Evolutionary conservation across 2,113 vertebrate species (phyloP).

Genomic region (Hemiprocne comata): DNA sequence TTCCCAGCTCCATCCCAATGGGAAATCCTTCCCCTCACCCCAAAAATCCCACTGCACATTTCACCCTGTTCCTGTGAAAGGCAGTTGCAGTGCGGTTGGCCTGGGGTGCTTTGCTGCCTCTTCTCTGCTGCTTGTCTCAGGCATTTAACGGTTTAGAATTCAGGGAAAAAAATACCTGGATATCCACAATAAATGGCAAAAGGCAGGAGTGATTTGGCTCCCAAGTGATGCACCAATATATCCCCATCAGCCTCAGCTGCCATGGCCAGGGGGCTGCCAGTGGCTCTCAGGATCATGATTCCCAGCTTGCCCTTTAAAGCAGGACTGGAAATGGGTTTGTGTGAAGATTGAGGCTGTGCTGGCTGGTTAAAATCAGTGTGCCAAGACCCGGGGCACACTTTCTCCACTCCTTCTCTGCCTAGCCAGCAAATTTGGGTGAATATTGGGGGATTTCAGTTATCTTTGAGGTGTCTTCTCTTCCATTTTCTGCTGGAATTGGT

Average conservation of each 20-base stretch:
- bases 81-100: fast-evolving
- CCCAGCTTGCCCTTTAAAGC: neutral
- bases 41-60: too few species aligned
- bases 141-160: neutral
- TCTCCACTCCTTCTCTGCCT: neutral
- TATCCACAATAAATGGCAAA: neutral
- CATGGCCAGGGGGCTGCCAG: neutral
- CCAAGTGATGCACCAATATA: neutral
- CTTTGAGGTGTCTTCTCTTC: neutral
- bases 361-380: neutral
- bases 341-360: neutral
- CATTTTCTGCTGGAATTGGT: neutral
- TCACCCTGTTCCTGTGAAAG: neutral
- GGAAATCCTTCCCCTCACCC: neutral
- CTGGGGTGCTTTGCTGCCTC: neutral
- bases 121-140: neutral
- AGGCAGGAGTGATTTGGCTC: neutral
- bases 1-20: fast-evolving
- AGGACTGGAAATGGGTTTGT: neutral
- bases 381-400: fast-evolving
- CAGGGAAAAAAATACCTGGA: neutral
- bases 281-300: neutral
- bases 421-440: neutral
- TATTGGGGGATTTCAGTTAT: neutral
- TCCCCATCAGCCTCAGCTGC: neutral